Evolutionary conservation across 2,113 vertebrate species (phyloP).

Genomic region (Gulo gulo): DNA sequence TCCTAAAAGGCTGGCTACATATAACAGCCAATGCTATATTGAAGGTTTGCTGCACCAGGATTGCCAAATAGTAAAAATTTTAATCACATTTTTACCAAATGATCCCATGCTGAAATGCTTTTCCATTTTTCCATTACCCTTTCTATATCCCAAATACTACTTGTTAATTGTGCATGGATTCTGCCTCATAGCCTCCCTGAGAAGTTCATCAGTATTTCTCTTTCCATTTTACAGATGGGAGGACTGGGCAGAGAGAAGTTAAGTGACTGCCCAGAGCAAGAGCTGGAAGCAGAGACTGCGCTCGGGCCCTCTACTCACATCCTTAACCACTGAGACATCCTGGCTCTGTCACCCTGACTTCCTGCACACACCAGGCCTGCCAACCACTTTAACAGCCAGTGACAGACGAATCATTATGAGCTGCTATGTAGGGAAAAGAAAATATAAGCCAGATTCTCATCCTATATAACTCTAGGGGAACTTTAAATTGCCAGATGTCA

Average conservation of each 20-base stretch:
- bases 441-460: slow-evolving; percentile 66
- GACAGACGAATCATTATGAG: slow-evolving; percentile 62
- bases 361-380: slow-evolving; percentile 10
- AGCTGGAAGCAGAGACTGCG: not conserved
- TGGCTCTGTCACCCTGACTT: slow-evolving; percentile 31
- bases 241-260: not conserved
- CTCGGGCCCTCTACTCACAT: not conserved
- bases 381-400: slow-evolving; percentile 50
- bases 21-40: not conserved
- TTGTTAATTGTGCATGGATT: not conserved
- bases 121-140: slow-evolving; percentile 34
- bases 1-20: not conserved
- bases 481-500: slow-evolving; percentile 70
- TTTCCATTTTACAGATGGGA: slow-evolving; percentile 50
- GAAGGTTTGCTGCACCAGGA: not conserved
- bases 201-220: slow-evolving; percentile 6
- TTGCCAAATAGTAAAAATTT: slow-evolving; percentile 51
- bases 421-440: slow-evolving; percentile 58
- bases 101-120: not conserved
- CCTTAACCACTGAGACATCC: slow-evolving; percentile 38
- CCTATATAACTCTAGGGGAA: slow-evolving; percentile 66
- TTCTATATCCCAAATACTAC: not conserved
- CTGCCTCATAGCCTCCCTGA: slow-evolving; percentile 42
- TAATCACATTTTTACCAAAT: slow-evolving; percentile 15
- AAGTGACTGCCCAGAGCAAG: not conserved